phyloP scores from a whole-genome alignment of 2,797 vertebrate species.

The Microcaecilia unicolor region DNA sequence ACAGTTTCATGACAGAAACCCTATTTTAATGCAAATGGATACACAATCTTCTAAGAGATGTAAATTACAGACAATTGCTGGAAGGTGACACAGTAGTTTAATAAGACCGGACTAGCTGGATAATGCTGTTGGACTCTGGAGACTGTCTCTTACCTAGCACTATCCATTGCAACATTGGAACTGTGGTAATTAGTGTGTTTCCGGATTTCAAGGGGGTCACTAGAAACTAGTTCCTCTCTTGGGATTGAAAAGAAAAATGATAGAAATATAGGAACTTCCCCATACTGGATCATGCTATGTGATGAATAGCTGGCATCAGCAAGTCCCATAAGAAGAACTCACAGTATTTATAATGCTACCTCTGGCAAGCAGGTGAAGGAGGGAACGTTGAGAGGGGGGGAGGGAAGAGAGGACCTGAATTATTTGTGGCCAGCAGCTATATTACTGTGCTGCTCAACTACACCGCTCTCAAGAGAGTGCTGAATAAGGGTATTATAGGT shows the following conservation, averaged over 20 bases:
- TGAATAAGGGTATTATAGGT: slow-evolving; percentile 38
- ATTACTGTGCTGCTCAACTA: slow-evolving; percentile 23
- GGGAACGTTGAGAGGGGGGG: slow-evolving; percentile 1
- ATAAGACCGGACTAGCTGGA: slow-evolving; percentile 20
- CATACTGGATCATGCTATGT: neutral
- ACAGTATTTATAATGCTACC: slow-evolving; percentile 1
- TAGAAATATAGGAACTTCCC: slow-evolving; percentile 11
- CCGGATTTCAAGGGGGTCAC: neutral
- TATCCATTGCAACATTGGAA: neutral
- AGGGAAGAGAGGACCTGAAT: slow-evolving; percentile 15
- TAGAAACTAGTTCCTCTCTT: neutral
- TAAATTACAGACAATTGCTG: slow-evolving; percentile 31
- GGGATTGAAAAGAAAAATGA: neutral
- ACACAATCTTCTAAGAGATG: slow-evolving; percentile 23
- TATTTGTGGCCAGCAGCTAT: slow-evolving; percentile 33
- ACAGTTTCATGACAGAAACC: slow-evolving; percentile 26
- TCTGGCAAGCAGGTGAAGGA: slow-evolving; percentile 23
- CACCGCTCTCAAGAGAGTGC: slow-evolving; percentile 32
- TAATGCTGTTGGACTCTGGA: neutral
- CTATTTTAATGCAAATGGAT: slow-evolving; percentile 28
- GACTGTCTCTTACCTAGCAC: slow-evolving; percentile 1
- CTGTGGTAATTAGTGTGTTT: slow-evolving; percentile 14
- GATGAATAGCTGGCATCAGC: neutral
- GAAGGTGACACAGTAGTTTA: slow-evolving; percentile 21
- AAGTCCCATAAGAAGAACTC: slow-evolving; percentile 13